phyloP scores from a whole-genome alignment of 1,140 invertebrate genomes.

The Neodiprion fabricii region DNA sequence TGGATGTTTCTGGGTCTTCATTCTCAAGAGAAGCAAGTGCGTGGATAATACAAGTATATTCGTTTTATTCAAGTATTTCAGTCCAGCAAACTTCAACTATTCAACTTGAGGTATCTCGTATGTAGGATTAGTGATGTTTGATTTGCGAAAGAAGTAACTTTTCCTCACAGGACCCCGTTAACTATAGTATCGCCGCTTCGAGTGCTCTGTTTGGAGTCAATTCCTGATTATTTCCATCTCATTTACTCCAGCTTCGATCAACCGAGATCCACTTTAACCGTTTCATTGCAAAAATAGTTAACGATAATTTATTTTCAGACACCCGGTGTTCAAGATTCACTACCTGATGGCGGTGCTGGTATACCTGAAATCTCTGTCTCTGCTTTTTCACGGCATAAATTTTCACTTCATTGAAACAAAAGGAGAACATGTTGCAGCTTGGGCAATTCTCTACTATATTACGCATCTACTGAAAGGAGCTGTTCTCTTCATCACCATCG shows the following conservation, averaged over 20 bases:
- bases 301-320: conserved; percentile 60
- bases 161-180: too few species aligned
- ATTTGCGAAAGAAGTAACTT: too few species aligned
- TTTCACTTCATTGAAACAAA: conserved; percentile 95
- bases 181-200: too few species aligned
- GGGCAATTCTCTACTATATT: conserved; percentile 97
- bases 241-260: too few species aligned
- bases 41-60: conserved; percentile 32
- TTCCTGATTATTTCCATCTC: too few species aligned
- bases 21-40: conserved; percentile 84
- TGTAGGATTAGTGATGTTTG: too few species aligned
- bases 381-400: conserved; percentile 96
- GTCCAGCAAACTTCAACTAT: too few species aligned
- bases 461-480: conserved; percentile 96
- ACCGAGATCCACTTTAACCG: too few species aligned
- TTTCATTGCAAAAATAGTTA: background rate
- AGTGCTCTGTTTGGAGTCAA: too few species aligned
- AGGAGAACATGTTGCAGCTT: conserved; percentile 94
- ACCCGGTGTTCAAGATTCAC: conserved; percentile 95
- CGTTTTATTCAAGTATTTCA: background rate
- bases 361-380: conserved; percentile 89
- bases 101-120: too few species aligned
- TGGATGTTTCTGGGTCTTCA: conserved; percentile 90
- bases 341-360: conserved; percentile 96
- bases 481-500: conserved; percentile 94